Percentiles rank a stretch among this genome's conserved stretches.
Evolutionary conservation across 1,140 invertebrate genomes (phyloP).

Genomic region (Ditylenchus dipsaci): DNA sequence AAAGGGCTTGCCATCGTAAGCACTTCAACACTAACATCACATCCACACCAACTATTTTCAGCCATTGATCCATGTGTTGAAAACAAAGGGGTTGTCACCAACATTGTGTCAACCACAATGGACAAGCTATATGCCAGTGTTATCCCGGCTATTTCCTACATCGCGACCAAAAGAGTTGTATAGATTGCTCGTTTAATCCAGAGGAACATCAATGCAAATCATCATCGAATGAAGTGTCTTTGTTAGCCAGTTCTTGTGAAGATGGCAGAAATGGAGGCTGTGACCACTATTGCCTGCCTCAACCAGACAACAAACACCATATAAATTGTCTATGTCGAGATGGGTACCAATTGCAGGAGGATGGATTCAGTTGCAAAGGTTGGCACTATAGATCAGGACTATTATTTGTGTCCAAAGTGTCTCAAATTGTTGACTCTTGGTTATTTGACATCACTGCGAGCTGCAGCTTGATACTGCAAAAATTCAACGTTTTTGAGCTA

Average conservation of each 20-base stretch:
- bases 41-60: too few species aligned
- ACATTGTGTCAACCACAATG: constrained; percentile 58
- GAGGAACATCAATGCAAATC: neutral
- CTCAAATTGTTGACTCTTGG: neutral
- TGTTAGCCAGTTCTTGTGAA: neutral
- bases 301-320: neutral
- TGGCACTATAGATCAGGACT: too few species aligned
- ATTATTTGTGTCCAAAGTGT: neutral
- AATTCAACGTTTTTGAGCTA: too few species aligned
- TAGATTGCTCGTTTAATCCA: neutral
- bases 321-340: neutral
- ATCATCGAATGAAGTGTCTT: neutral
- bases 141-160: constrained; percentile 58
- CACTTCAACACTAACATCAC: too few species aligned
- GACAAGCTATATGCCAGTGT: constrained; percentile 63
- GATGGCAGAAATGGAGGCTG: neutral
- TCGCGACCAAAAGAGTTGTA: constrained; percentile 56
- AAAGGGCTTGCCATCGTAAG: neutral
- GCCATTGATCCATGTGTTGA: constrained; percentile 32
- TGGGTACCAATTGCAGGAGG: neutral
- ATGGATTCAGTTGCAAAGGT: neutral
- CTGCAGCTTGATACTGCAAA: too few species aligned
- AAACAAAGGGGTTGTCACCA: constrained; percentile 26
- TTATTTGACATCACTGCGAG: neutral
- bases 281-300: neutral